Base-by-base conservation (phyloP, 1,140 invertebrate genomes). In the Melipona quadrifasciata region DNA sequence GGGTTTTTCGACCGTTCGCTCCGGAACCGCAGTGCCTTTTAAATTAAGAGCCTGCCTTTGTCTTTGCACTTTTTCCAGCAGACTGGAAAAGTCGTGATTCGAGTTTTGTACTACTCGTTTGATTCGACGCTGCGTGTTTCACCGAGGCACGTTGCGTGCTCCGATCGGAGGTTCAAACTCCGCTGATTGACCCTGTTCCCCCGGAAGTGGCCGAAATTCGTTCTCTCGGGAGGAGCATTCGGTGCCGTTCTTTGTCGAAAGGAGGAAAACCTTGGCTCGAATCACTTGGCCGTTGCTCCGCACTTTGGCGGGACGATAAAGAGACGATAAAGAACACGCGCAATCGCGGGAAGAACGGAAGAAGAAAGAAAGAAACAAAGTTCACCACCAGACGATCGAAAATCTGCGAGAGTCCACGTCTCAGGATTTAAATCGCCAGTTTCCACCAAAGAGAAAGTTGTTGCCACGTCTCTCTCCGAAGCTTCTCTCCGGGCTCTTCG, bases 111-210 rank as follows among this genome's bases (percentile, higher is more conserved):
- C n/a, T n/a, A 19, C 31, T 31, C 31, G 31, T 31, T 31, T 31
- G 31, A 31, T 31, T 31, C 64, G 64, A 65, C 64, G 64, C n/a
- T 17, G 64, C n/a, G 17, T 14, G 17, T 65, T 31, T n/a, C 14
- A 31, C n/a, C 64, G 64, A n/a, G 6, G 14, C 14, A 14, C n/a
- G n/a, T 70, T 39, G 4, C 34, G 31, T 34, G 5, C 4, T 34
- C 12, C 67, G 67, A 47, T n/a, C 39, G 24, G 90, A 94, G 31
- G 39, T 47, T 80, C 88, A 89, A 16, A 87, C 92, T 16, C 5
- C 12, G 8, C 27, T 11, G 14, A 6, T 61, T 24, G 17, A 31
- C 12, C n/a, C 27, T 21, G 1, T 47, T 64, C 12, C 16, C 24
- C 24, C 1, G 67, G 6, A 71, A 17, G 24, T 64, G 12, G 34